Conservation (phyloP, 2,888 invertebrate genomes). For the Heteromyza rotundicornis region DNA sequence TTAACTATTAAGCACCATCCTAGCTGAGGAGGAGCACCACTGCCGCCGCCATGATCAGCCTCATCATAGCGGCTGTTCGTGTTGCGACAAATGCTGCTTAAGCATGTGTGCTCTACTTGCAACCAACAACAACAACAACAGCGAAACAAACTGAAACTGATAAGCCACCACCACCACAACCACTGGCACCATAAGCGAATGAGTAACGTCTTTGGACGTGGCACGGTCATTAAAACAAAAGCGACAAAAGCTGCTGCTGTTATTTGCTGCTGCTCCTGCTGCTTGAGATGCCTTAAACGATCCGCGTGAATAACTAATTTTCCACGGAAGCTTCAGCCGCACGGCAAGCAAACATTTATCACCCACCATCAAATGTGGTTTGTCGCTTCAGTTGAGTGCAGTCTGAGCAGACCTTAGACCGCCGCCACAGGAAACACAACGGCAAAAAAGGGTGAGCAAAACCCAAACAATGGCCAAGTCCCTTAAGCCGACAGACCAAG, state of each 20-base stretch:
- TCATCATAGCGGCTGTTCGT: neutral
- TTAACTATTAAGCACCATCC: slow-evolving; percentile 43
- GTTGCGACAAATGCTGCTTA: slow-evolving; percentile 11
- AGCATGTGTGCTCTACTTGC: slow-evolving; percentile 31
- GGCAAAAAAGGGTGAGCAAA: neutral
- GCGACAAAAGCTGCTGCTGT: slow-evolving; percentile 42
- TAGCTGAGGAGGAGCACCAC: neutral
- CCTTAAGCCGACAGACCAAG: slow-evolving; percentile 12
- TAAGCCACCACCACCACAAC: slow-evolving; percentile 45
- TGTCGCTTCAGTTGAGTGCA: slow-evolving; percentile 17
- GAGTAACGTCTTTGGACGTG: slow-evolving; percentile 32
- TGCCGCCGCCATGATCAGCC: too few relatives aligned
- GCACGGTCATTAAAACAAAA: slow-evolving; percentile 58
- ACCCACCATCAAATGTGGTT: slow-evolving; percentile 47
- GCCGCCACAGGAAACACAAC: neutral
- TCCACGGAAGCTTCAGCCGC: slow-evolving; percentile 50
- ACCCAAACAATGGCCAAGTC: slow-evolving; percentile 12
- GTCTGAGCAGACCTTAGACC: neutral
- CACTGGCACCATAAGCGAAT: slow-evolving; percentile 34
- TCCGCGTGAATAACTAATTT: slow-evolving; percentile 62
- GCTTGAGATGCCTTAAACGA: slow-evolving; percentile 54
- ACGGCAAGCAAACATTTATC: slow-evolving; percentile 48
- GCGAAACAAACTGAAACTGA: slow-evolving; percentile 54
- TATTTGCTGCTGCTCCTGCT: slow-evolving; percentile 20
- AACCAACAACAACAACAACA: slow-evolving; percentile 24